A percentile compares a stretch with the other conserved stretches of the same genome.
These are phyloP conservation scores for Eublepharis macularius DNA, from an alignment of 2,113 vertebrate species.

Conservation along the genomic window DNA sequence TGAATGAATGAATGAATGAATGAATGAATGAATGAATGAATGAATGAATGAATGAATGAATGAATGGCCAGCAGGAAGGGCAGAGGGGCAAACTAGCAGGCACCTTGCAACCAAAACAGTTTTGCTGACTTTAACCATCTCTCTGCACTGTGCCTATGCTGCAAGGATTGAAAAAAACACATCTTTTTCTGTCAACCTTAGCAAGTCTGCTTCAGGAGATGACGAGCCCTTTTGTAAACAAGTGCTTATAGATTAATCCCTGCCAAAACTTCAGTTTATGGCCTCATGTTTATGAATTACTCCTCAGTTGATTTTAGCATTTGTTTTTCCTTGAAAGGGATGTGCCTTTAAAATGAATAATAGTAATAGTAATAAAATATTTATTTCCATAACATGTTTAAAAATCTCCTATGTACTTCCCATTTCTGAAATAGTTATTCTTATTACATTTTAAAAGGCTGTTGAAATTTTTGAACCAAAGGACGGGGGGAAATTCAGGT, in stretches of 20 bases:
- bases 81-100: too few species aligned
- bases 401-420: background rate
- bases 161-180: background rate
- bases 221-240: slow-evolving; percentile 24
- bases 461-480: background rate
- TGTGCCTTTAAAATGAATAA: background rate
- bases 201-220: background rate
- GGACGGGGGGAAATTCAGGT: background rate
- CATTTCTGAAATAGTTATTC: background rate
- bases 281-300: slow-evolving; percentile 12
- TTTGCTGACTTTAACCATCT: background rate
- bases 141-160: too few species aligned
- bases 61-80: too few species aligned
- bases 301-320: slow-evolving; percentile 14
- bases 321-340: background rate
- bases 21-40: too few species aligned
- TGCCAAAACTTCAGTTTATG: slow-evolving; percentile 7
- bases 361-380: background rate
- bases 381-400: background rate
- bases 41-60: too few species aligned
- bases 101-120: too few species aligned
- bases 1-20: too few species aligned
- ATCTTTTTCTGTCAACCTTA: background rate
- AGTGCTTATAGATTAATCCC: slow-evolving; percentile 15
- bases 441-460: background rate